Evolutionary conservation across 2,113 vertebrate genomes (phyloP).

Genomic region (Scolopax mira): DNA sequence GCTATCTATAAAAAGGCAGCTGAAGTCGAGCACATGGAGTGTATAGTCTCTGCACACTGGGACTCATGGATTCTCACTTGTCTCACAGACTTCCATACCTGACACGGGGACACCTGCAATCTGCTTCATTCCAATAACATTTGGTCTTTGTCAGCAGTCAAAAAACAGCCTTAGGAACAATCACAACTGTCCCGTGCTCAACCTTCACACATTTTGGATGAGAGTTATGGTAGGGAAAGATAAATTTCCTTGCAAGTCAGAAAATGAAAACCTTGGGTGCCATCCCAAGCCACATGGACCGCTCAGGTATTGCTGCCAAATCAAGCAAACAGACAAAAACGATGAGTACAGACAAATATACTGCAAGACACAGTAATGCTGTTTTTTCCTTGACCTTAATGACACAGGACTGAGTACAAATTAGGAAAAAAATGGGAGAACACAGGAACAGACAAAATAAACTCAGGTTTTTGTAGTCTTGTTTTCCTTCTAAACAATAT

Average conservation of each 20-base stretch:
- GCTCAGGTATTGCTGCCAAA: neutral
- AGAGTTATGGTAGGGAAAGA: neutral
- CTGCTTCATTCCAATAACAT: neutral
- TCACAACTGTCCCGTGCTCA: neutral
- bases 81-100: neutral
- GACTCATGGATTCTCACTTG: too few species aligned
- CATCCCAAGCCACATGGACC: neutral
- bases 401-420: neutral
- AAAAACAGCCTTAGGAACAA: neutral
- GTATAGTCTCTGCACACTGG: neutral
- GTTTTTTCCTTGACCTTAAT: neutral
- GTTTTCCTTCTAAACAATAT: neutral
- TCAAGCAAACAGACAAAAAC: neutral
- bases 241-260: neutral
- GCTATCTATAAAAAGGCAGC: neutral
- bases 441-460: neutral
- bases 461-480: neutral
- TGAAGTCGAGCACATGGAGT: neutral
- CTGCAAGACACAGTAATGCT: neutral
- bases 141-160: neutral
- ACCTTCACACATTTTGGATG: neutral
- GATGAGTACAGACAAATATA: neutral
- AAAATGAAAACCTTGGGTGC: neutral
- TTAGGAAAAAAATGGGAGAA: neutral
- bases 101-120: accelerated